Evolutionary conservation across 2,113 vertebrate species (phyloP), one percentile per base, ranked within the genome.

Genomic region (Triplophysa rosa): DNA sequence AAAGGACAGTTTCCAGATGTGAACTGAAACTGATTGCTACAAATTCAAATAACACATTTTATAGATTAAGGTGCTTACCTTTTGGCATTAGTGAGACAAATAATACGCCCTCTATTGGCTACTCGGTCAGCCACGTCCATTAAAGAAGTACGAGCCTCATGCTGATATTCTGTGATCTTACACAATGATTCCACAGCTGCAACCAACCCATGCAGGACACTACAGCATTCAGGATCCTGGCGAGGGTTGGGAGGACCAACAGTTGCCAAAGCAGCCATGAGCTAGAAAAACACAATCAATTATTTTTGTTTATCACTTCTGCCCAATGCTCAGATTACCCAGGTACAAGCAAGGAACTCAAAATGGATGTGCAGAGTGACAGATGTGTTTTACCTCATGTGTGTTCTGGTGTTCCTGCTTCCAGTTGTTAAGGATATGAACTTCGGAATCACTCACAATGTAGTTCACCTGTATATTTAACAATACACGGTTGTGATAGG

Each of bases 401-500:
- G 97, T 93, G 85, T 94, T 98, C 89, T 99, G 98, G 85, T 95
- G 93, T 90, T 97, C 96, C 63, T 95, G 95, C 86, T 92, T 96
- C 98, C 98, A 99, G 63, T 91, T 96, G 88, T 99, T 99, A 88
- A 99, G 89, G 86, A 96, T 93, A 87, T 98, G 96, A 87, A 97
- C 96, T 82, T 97, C 95, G 58, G 97, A 99, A 86, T 99, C 97
- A 85, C 97, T 99, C 61, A 99, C 98, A 77, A 99, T 95, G 89
- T 98, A 99, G 89, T 98, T 98, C 52, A 98, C 90, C 98, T 99
- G 82, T 37, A 81, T 87, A 54, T 14, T 52, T 52, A 16, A 0
- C 54, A n/a, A 58, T 19, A 56, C 52, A 19, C 17, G 17, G n/a
- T 7, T 54, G 52, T 19, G 7, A n/a, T 16, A 2, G 7, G 47